Evolutionary conservation across 2,888 invertebrate genomes (phyloP), one percentile per base, ranked within the genome.

Genomic region (Aromia moschata): DNA sequence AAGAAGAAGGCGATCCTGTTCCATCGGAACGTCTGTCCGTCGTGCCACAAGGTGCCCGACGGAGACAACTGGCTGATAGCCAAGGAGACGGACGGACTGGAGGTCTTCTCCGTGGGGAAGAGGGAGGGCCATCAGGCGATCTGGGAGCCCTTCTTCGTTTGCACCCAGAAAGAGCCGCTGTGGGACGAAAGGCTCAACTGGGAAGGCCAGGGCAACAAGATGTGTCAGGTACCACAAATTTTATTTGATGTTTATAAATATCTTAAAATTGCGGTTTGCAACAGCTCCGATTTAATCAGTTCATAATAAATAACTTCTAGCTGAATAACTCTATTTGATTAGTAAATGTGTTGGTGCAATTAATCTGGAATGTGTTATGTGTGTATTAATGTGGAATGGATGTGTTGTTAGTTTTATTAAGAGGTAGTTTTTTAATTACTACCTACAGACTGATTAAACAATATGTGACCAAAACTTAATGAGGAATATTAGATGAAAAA

Each of bases 181-280:
- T 77, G 74, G 69, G 77, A 77, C 54, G 76, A 77, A 58, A 41
- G 76, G 36, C 47, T 76, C 18, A 72, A 68, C 20, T 77, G 77
- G 77, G 77, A 77, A 64, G 77, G 77, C 1, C 73, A 75, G 61
- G 67, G 68, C 37, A 74, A 77, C 53, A 77, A 77, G 69, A 72
- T 74, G 71, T 59, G 67, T 33, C 70, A 72, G 58, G 70, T 70
- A 60, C 1, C 10, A n/a, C 18, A 17, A 7, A 7, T 11, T 2
- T 41, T 11, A n/a, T 41, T n/a, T n/a, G n/a, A n/a, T n/a, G n/a
- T n/a, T n/a, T n/a, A n/a, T n/a, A n/a, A n/a, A n/a, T n/a, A n/a
- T n/a, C n/a, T n/a, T n/a, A n/a, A n/a, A n/a, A n/a, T n/a, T n/a
- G n/a, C n/a, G n/a, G n/a, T n/a, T n/a, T n/a, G n/a, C n/a, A n/a